Evolutionary conservation across 2,113 vertebrate genomes (phyloP).

Genomic region (Lathamus discolor): DNA sequence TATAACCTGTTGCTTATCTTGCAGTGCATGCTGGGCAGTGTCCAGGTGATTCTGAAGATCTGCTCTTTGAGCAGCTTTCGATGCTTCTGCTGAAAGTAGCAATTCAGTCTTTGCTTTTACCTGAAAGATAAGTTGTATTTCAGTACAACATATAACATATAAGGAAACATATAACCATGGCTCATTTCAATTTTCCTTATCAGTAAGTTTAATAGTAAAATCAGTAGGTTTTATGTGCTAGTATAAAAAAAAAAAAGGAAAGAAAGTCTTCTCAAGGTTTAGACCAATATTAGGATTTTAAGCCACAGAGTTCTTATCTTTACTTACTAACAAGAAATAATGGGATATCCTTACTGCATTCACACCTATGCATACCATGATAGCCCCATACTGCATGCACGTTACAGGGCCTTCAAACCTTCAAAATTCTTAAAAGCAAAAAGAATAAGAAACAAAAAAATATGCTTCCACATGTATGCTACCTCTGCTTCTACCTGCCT

Average conservation of each 20-base stretch:
- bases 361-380: neutral
- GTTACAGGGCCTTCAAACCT: neutral
- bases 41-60: conserved; percentile 96
- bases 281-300: neutral
- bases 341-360: neutral
- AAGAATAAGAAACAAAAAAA: neutral
- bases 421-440: neutral
- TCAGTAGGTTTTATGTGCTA: neutral
- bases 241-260: neutral
- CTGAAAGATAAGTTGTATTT: conserved; percentile 72
- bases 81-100: conserved; percentile 91
- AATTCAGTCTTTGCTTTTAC: conserved; percentile 97
- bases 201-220: neutral
- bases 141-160: neutral
- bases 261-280: neutral
- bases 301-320: neutral
- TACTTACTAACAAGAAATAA: neutral
- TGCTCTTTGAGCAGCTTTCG: conserved; percentile 91
- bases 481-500: neutral
- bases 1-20: conserved; percentile 97
- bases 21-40: conserved; percentile 91
- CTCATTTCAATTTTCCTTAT: neutral
- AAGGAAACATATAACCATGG: neutral
- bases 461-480: neutral
- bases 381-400: neutral